Percentiles rank a stretch among this genome's conserved stretches.
These are phyloP conservation scores for Ctenoplectra terminalis DNA, from an alignment of 1,140 invertebrate species.

Conservation along the genomic window DNA sequence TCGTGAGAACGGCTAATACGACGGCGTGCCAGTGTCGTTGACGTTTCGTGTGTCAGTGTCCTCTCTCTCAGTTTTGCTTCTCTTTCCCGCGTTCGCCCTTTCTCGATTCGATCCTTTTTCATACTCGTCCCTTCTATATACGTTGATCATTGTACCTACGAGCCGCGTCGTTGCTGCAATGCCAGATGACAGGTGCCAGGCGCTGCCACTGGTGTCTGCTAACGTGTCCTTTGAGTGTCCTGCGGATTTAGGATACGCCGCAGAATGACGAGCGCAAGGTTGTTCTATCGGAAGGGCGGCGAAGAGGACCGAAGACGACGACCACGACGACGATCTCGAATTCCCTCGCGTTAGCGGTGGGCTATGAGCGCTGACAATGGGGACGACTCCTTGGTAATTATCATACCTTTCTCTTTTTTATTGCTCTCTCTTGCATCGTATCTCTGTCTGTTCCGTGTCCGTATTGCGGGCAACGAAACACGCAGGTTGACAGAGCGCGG, in stretches of 20 bases:
- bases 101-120: slow-evolving; percentile 4
- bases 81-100: background rate
- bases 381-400: slow-evolving; percentile 83
- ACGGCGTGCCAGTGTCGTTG: slow-evolving; percentile 72
- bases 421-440: slow-evolving; percentile 32
- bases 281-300: slow-evolving; percentile 71
- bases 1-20: slow-evolving; percentile 8
- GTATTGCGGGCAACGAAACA: slow-evolving; percentile 13
- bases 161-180: slow-evolving; percentile 54
- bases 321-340: slow-evolving; percentile 68
- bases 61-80: slow-evolving; percentile 52
- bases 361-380: slow-evolving; percentile 83
- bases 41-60: slow-evolving; percentile 77
- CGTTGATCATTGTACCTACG: slow-evolving; percentile 8
- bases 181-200: slow-evolving; percentile 71
- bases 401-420: slow-evolving; percentile 68
- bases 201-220: slow-evolving; percentile 30
- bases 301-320: slow-evolving; percentile 72
- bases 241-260: slow-evolving; percentile 38
- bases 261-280: slow-evolving; percentile 66
- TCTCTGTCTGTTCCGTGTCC: slow-evolving; percentile 27
- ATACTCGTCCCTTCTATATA: slow-evolving; percentile 10
- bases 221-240: slow-evolving; percentile 45
- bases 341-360: slow-evolving; percentile 74
- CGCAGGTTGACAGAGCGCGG: slow-evolving; percentile 41